Base-by-base conservation (phyloP, 2,797 vertebrate genomes). In the Heterohyrax brucei region DNA sequence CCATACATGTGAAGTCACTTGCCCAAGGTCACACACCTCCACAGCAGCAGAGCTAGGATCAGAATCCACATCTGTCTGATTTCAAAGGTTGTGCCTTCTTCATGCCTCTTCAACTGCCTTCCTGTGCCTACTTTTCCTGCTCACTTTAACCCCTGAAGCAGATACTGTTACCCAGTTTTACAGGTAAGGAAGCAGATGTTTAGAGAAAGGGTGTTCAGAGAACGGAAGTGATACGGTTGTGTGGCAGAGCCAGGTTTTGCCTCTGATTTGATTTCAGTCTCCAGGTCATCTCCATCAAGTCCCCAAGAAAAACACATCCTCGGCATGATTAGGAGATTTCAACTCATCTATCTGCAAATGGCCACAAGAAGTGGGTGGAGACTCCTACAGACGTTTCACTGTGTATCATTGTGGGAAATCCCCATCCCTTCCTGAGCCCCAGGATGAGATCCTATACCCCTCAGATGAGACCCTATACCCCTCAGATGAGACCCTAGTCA, bases 351-450 rank as follows among this genome's bases (percentile, higher is more conserved):
- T 62, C 3, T 14, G 66, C 61, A 53, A 93, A 88, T 0, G 24
- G 61, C 21, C 26, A 0, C 8, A 5, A 16, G 10, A 66, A 48
- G 46, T 28, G 70, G 10, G 10, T 7, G 77, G 61, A 75, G 28
- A 1, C 7, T 4, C 9, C 39, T 75, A 6, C 7, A 0, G 1
- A 5, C 61, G 39, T 3, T 73, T 14, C 44, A 7, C 18, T 7
- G 1, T 2, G n/a, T 4, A 10, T 48, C 39, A 44, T 1, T 19
- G 28, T 84, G 16, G 73, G 33, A 10, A 61, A 26, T 30, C 14
- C 46, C 75, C n/a, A 16, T 21, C 19, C 56, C 46, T 10, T 59
- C 48, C 0, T 1, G 48, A 73, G 22, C 18, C 48, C 75, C 56
- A n/a, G 8, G 61, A 82, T 39, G 39, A 39, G 2, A 39, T 39